A percentile compares a stretch with the other conserved stretches of the same genome.
Evolutionary conservation across 2,113 vertebrate species (phyloP).

Genomic region (Thymallus thymallus): DNA sequence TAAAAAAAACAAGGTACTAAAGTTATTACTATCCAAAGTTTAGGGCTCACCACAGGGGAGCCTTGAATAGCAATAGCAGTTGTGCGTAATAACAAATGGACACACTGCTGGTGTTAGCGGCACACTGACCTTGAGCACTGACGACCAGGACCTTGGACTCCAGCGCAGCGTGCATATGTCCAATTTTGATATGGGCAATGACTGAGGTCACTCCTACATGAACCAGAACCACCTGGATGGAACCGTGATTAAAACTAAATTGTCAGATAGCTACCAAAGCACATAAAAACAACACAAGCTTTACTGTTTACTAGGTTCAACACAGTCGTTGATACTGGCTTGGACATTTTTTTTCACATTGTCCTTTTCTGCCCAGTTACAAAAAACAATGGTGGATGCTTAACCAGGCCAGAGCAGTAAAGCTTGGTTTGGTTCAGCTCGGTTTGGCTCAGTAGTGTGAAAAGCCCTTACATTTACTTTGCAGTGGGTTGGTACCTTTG

Average conservation of each 20-base stretch:
- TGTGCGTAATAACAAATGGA: background rate
- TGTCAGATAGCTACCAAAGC: background rate
- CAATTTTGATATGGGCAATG: slow-evolving; percentile 77
- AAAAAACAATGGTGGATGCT: too few relatives aligned
- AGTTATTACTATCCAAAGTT: background rate
- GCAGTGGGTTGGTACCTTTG: slow-evolving; percentile 63
- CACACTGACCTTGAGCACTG: slow-evolving; percentile 70
- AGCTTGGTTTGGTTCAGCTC: too few relatives aligned
- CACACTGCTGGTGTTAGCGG: background rate
- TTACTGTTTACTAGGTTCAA: background rate
- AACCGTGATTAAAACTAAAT: slow-evolving; percentile 1
- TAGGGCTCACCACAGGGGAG: background rate
- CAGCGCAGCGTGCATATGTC: slow-evolving; percentile 73
- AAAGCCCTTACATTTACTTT: too few relatives aligned
- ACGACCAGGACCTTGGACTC: slow-evolving; percentile 74
- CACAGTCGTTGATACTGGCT: too few relatives aligned
- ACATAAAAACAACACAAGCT: background rate
- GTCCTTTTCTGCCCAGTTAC: too few relatives aligned
- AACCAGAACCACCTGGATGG: slow-evolving; percentile 70
- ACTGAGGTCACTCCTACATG: slow-evolving; percentile 74
- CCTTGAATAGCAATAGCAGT: background rate
- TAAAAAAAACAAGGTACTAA: background rate
- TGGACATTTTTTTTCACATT: too few relatives aligned
- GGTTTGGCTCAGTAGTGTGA: too few relatives aligned
- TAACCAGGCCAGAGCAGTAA: too few relatives aligned